Base-by-base conservation (phyloP, 2,113 vertebrate genomes). In the Craseonycteris thonglongyai region DNA sequence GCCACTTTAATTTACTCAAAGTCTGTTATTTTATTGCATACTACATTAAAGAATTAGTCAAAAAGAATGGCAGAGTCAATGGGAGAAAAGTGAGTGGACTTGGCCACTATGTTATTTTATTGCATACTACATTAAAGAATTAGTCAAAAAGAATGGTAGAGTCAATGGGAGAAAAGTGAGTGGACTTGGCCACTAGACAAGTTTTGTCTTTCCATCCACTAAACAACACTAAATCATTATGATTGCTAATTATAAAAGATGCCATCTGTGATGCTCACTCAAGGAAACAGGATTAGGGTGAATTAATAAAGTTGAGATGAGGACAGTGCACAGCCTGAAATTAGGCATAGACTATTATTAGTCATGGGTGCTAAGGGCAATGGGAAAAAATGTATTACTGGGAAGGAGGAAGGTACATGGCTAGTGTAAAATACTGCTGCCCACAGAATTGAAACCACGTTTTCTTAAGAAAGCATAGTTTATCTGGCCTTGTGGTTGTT, bases 221-320 rank as follows among this genome's bases (percentile, higher is more conserved):
- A 75, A 81, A 61, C 21, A 71, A 49, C 18, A 69, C 61, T 88
- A 89, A 91, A 59, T 93, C 47, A 91, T 82, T 74, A 38, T 88
- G 54, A 91, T 59, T 35, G 47, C 59, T 93, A 83, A 96, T 94
- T 93, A 88, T 80, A 90, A 81, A 79, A 61, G 45, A 91, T 90
- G 80, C 83, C 74, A 84, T 83, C 79, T 97, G 95, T 78, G 87
- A 81, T 84, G 30, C 74, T 96, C 76, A 90, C 22, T 81, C 88
- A 90, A 68, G 42, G 42, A 93, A 84, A 76, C 5, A 81, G 38
- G 71, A 96, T 88, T 94, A 84, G 83, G 38, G 58, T 71, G 61
- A 92, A 95, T 42, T 88, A 69, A 63, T 85, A 90, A 90, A 94
- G 95, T 90, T 97, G 95, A 97, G 66, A 92, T 95, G 93, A 97